Evolutionary conservation across 2,888 invertebrate species (phyloP).

Genomic region (Anorthoa munda): DNA sequence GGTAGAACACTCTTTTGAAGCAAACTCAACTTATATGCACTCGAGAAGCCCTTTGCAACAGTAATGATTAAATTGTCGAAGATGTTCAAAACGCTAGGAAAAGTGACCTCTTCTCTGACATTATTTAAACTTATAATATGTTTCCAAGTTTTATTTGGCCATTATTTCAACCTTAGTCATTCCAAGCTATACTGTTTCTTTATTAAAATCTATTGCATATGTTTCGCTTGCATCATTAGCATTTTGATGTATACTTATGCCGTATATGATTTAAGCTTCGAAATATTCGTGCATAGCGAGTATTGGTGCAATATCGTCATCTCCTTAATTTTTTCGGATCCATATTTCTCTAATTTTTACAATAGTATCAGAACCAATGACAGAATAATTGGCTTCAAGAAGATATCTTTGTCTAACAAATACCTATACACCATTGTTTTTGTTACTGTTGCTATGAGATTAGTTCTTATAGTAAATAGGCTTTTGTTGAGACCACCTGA

Average conservation of each 20-base stretch:
- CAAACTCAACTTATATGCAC: too few relatives aligned
- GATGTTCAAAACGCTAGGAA: background rate
- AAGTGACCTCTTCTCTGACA: background rate
- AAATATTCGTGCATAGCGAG: background rate
- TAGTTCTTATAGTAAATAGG: accelerated
- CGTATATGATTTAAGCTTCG: too few relatives aligned
- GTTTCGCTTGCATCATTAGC: background rate
- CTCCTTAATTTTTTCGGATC: background rate
- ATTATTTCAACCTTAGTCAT: background rate
- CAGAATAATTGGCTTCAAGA: constrained; percentile 28
- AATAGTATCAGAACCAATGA: constrained; percentile 5
- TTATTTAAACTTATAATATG: background rate
- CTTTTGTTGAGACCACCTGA: too few relatives aligned
- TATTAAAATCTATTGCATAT: constrained; percentile 14
- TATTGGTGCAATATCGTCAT: background rate
- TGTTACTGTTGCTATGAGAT: background rate
- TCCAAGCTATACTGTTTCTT: background rate
- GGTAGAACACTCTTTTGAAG: background rate
- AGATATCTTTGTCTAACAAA: background rate
- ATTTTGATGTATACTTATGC: background rate
- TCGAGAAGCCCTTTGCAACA: background rate
- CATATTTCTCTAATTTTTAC: constrained; percentile 1
- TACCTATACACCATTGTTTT: background rate
- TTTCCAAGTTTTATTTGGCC: background rate
- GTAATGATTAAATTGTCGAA: background rate